A percentile compares a stretch with the other conserved stretches of the same genome.
phyloP scores from a whole-genome alignment of 2,113 vertebrate genomes.

The Stercorarius parasiticus region DNA sequence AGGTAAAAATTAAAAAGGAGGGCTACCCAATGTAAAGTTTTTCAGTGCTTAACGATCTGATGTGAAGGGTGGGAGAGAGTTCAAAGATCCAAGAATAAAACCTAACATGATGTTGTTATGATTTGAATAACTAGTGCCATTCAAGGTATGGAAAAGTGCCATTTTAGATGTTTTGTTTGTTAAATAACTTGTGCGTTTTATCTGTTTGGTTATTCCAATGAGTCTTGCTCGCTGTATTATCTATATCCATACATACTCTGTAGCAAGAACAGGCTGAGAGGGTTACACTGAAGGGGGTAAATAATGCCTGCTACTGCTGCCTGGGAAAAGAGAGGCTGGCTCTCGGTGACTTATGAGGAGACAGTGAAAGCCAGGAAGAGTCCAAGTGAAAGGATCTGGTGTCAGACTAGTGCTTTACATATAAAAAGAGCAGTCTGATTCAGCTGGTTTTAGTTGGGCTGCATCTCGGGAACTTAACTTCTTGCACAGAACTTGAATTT shows the following conservation, averaged over 20 bases:
- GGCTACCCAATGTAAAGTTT: background rate
- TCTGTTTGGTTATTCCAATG: background rate
- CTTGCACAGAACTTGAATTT: background rate
- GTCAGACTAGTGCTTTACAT: background rate
- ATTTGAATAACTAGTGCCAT: background rate
- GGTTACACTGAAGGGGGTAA: background rate
- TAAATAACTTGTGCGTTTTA: background rate
- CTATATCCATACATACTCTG: background rate
- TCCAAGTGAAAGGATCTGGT: background rate
- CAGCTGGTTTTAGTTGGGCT: background rate
- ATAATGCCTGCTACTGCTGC: background rate
- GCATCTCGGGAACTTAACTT: background rate
- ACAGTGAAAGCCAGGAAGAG: background rate
- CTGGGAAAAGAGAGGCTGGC: background rate
- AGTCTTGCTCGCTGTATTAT: background rate
- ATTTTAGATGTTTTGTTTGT: background rate
- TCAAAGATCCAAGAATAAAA: background rate
- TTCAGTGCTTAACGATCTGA: background rate
- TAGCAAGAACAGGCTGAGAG: background rate
- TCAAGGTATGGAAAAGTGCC: background rate
- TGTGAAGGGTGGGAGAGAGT: background rate
- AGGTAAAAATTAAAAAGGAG: conserved; percentile 29
- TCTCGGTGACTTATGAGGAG: background rate
- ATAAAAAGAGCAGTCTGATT: background rate
- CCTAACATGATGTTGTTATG: background rate